Base-by-base conservation (phyloP, 2,888 invertebrate genomes). In the Hipparchia semele region DNA sequence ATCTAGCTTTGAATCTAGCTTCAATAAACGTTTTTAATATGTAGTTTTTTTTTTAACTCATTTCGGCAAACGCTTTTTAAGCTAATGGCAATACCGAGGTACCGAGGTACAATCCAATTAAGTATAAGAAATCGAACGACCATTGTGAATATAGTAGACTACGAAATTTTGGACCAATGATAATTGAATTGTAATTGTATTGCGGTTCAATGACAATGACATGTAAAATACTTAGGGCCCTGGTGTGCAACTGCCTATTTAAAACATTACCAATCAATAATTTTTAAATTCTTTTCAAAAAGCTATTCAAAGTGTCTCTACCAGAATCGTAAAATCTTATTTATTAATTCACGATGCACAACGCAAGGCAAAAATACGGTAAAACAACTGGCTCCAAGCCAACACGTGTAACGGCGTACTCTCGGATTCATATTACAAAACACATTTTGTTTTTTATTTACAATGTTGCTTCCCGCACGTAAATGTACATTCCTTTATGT, bases 361-460 rank as follows among this genome's bases (percentile, higher is more conserved):
- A 54, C 39, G 70, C 51, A 54, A 54, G 45, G 70, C 59, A 54
- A 72, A 61, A 67, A 72, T 72, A 72, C 66, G 65, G 58, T 66
- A 66, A 78, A 80, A 81, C 67, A 60, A 45, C 66, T 88, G 89
- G 89, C 85, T 76, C 73, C 23, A 61, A 80, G 86, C 89, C 88
- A 82, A 86, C 87, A 84, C 85, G 85, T 84, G 87, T 79, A 68
- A 72, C 75, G 62, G 56, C 46, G 75, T 76, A 65, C 53, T 68
- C 59, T 54, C 80, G 80, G 78, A 75, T 70, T 87, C 82, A 75
- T 73, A 75, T 86, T 85, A 86, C 87, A 83, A 85, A 88, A 86
- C 84, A 85, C 73, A 76, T 80, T 78, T 80, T 81, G 80, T 83
- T 85, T 83, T 80, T 79, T 80, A 73, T 71, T 69, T 75, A 79